Evolutionary conservation across 2,113 vertebrate species (phyloP).

Genomic region (Genyomyrus donnyi): DNA sequence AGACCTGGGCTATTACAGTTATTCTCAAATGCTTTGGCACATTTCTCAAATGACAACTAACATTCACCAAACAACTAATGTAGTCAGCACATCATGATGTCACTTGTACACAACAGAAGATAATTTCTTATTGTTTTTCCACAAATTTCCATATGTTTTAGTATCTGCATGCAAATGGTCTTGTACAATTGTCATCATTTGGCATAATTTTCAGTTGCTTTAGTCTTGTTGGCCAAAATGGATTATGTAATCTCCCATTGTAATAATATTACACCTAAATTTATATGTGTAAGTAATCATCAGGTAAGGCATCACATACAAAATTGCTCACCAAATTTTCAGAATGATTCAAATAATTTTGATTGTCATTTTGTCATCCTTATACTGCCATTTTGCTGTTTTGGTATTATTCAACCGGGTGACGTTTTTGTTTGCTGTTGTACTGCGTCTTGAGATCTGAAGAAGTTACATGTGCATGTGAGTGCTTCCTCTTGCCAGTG

Average conservation of each 20-base stretch:
- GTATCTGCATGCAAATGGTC: background rate
- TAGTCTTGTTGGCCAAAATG: background rate
- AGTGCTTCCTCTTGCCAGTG: background rate
- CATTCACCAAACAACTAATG: background rate
- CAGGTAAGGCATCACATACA: background rate
- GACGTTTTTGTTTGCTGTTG: background rate
- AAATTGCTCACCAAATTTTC: background rate
- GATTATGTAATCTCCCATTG: background rate
- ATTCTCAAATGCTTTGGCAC: background rate
- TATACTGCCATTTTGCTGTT: background rate
- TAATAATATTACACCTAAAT: background rate
- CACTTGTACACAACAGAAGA: background rate
- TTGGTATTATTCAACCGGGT: background rate
- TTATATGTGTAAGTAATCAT: background rate
- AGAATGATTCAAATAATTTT: background rate
- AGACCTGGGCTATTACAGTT: background rate
- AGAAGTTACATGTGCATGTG: background rate
- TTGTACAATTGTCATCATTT: background rate
- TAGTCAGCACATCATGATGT: background rate
- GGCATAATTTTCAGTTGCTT: background rate
- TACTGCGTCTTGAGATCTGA: background rate
- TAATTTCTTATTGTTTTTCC: background rate
- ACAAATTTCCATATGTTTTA: background rate
- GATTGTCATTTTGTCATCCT: background rate
- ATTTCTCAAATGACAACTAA: background rate